phyloP scores from a whole-genome alignment of 1,140 invertebrate species.

The Cotesia vestalis region DNA sequence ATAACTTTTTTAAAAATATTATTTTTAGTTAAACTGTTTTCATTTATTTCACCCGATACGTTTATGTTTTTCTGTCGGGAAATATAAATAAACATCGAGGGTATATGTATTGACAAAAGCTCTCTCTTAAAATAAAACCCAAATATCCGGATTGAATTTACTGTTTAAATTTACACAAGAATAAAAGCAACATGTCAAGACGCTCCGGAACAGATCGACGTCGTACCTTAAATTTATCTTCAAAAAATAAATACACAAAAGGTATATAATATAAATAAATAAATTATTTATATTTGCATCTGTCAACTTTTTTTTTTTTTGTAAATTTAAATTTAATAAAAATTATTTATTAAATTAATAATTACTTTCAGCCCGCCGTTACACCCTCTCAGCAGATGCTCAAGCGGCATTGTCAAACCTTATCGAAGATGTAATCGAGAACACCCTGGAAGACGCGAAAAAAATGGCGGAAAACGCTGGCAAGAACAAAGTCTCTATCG shows the following conservation, averaged over 20 bases:
- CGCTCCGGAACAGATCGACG: conserved; percentile 20
- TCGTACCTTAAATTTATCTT: background rate
- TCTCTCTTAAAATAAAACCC: conserved; percentile 12
- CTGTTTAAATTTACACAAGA: conserved; percentile 33
- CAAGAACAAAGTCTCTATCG: conserved; percentile 46
- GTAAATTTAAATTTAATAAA: too few species aligned
- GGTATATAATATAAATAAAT: background rate
- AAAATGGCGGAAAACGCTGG: conserved; percentile 51
- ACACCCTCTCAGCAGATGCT: conserved; percentile 49
- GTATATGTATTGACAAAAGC: conserved; percentile 20
- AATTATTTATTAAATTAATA: background rate
- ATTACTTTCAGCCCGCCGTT: conserved; percentile 42
- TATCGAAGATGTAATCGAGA: conserved; percentile 56
- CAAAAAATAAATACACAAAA: conserved; percentile 1
- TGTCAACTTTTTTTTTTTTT: background rate
- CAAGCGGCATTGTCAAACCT: conserved; percentile 51
- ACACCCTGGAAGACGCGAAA: conserved; percentile 53
- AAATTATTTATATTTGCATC: too few species aligned
- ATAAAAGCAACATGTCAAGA: conserved; percentile 25
- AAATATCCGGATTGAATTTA: conserved; percentile 33
- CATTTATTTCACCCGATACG: too few species aligned
- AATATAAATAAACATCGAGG: conserved; percentile 6
- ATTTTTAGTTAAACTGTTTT: too few species aligned
- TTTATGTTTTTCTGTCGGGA: conserved; percentile 21
- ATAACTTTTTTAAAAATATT: too few species aligned